phyloP scores from a whole-genome alignment of 2,888 invertebrate species.

The Andrena haemorrhoa region DNA sequence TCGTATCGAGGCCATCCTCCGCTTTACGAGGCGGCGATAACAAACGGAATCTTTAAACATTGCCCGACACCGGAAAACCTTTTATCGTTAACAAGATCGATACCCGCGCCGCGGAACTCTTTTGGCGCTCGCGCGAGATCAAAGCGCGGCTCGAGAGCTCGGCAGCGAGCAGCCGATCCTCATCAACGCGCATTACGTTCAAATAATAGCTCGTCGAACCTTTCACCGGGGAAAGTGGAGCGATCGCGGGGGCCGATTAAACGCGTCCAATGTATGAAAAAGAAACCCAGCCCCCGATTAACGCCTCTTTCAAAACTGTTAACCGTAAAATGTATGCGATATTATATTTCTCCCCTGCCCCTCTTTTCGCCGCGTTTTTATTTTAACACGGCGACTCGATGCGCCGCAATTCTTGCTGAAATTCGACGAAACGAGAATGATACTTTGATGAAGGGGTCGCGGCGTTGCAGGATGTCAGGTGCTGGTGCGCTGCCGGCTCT shows the following conservation, averaged over 20 bases:
- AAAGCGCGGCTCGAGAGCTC: constrained; percentile 18
- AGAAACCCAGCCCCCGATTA: constrained; percentile 46
- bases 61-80: constrained; percentile 6
- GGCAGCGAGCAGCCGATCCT: constrained; percentile 23
- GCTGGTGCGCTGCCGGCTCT: constrained; percentile 82
- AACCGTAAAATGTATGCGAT: constrained; percentile 41
- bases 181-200: constrained; percentile 28
- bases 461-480: constrained; percentile 83
- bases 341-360: background rate
- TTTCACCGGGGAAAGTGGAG: constrained; percentile 60
- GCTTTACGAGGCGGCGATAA: background rate
- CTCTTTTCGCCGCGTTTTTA: background rate
- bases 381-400: constrained; percentile 10
- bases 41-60: background rate
- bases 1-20: background rate
- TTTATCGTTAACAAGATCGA: constrained; percentile 31
- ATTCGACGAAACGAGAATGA: constrained; percentile 83
- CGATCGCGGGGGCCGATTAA: constrained; percentile 53
- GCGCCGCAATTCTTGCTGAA: constrained; percentile 77
- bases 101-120: background rate
- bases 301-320: constrained; percentile 48
- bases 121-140: constrained; percentile 14
- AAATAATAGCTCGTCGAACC: constrained; percentile 53
- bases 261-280: constrained; percentile 44
- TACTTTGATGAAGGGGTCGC: constrained; percentile 83